phyloP scores from a whole-genome alignment of 2,888 invertebrate species.

The Amblyteles armatorius region DNA sequence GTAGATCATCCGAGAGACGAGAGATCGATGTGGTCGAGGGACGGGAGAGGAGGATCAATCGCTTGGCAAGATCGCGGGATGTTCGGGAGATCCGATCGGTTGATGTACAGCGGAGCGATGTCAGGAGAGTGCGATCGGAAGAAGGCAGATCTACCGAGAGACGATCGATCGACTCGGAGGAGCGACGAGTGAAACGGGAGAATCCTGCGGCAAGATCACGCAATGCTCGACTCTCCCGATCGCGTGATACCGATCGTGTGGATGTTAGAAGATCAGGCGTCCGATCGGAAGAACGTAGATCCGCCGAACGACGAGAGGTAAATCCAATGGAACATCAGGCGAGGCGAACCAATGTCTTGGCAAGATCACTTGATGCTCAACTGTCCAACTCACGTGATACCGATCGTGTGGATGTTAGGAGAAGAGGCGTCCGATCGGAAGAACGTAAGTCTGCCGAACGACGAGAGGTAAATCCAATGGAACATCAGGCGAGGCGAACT shows the following conservation, averaged over 20 bases:
- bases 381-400: conserved; percentile 14
- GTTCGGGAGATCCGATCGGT: conserved; percentile 26
- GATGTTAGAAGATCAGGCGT: conserved; percentile 6
- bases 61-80: conserved; percentile 8
- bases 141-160: conserved; percentile 32
- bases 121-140: conserved; percentile 40
- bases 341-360: conserved; percentile 10
- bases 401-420: conserved; percentile 30
- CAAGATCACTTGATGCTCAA: conserved; percentile 4
- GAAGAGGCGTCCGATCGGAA: conserved; percentile 35
- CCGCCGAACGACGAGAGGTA: conserved; percentile 27
- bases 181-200: conserved; percentile 25
- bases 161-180: conserved; percentile 13
- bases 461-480: not conserved
- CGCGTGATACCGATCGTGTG: not conserved
- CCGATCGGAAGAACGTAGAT: conserved; percentile 52
- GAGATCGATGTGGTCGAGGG: conserved; percentile 11
- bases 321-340: conserved; percentile 23
- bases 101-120: conserved; percentile 31
- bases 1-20: conserved; percentile 22
- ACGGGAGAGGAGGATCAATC: conserved; percentile 7
- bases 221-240: no score
- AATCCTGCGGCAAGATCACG: conserved; percentile 11
- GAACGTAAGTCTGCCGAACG: conserved; percentile 49
- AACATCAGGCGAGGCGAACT: conserved; percentile 19